A percentile compares a stretch with the other conserved stretches of the same genome.
Evolutionary conservation across 2,888 invertebrate species (phyloP).

Genomic region (Lobophora halterata): DNA sequence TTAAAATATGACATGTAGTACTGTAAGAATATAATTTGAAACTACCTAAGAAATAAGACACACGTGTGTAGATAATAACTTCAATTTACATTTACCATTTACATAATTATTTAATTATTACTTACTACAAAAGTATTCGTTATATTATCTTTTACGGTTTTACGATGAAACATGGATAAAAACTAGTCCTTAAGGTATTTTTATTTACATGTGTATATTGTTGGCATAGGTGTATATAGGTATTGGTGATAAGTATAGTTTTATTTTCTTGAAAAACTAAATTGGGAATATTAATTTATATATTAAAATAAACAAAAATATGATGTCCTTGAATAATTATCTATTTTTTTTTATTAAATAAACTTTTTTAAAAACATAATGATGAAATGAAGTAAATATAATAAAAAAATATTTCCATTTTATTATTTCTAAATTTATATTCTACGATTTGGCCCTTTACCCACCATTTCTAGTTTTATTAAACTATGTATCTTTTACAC

Average conservation of each 20-base stretch:
- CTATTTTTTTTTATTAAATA: too few species aligned
- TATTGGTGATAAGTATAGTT: too few species aligned
- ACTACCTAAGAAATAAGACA: slow-evolving; percentile 19
- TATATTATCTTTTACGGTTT: too few species aligned
- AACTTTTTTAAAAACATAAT: background rate
- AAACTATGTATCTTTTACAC: too few species aligned
- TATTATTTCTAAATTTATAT: slow-evolving; percentile 2
- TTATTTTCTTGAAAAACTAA: too few species aligned
- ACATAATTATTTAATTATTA: background rate
- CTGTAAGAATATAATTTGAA: background rate
- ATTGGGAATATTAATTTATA: too few species aligned
- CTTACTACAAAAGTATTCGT: background rate
- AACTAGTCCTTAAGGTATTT: too few species aligned
- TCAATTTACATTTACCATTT: background rate
- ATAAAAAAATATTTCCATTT: background rate
- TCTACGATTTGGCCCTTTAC: slow-evolving; percentile 14
- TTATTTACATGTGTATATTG: too few species aligned
- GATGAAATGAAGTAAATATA: background rate
- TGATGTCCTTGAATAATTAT: too few species aligned
- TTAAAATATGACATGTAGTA: background rate
- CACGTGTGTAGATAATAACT: slow-evolving; percentile 11
- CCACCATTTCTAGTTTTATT: slow-evolving; percentile 1
- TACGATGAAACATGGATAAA: too few species aligned
- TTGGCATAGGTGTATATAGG: too few species aligned
- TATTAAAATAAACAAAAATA: too few species aligned